Evolutionary conservation across 2,113 vertebrate species (phyloP).

Genomic region (Podarcis cretensis): DNA sequence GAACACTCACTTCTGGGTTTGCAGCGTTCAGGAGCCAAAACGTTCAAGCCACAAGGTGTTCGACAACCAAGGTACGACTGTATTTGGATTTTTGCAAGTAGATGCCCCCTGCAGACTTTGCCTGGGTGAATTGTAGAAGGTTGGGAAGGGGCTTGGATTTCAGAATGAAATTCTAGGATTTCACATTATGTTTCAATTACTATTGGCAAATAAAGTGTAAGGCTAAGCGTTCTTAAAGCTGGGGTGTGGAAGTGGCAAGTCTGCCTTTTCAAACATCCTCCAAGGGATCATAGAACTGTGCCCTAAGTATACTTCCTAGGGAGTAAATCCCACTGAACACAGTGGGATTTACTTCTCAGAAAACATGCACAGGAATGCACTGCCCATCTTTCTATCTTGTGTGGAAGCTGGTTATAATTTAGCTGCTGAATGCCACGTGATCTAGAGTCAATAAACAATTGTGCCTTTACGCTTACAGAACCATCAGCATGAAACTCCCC

Average conservation of each 20-base stretch:
- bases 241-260: too few relatives aligned
- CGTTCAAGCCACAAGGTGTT: too few relatives aligned
- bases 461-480: background rate
- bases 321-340: background rate
- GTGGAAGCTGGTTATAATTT: background rate
- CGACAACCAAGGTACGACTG: too few relatives aligned
- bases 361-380: background rate
- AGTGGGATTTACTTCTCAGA: background rate
- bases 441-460: background rate
- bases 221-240: background rate
- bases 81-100: too few relatives aligned
- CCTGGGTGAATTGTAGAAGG: too few relatives aligned
- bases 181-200: background rate
- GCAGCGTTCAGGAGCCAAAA: too few relatives aligned
- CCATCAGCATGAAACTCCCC: background rate
- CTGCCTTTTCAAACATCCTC: too few relatives aligned
- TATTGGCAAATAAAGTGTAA: background rate
- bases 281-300: background rate
- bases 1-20: too few relatives aligned
- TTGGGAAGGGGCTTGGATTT: background rate
- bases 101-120: too few relatives aligned
- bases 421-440: background rate
- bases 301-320: background rate
- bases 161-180: background rate
- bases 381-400: background rate